Conservation (phyloP, 2,113 vertebrate genomes). For the Syngnathoides biaculeatus region DNA sequence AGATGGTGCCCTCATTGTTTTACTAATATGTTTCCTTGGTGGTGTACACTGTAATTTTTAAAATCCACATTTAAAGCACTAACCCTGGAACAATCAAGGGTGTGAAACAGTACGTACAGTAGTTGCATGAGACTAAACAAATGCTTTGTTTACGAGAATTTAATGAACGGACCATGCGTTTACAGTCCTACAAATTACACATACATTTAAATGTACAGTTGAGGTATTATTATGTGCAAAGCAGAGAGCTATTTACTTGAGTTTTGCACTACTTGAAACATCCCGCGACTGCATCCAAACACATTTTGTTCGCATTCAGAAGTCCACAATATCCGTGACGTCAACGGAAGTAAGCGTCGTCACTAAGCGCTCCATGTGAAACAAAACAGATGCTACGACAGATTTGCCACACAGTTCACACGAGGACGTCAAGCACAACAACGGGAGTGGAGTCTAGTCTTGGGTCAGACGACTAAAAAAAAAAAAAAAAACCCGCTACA, state of each 20-base stretch:
- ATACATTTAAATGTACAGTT: too few species aligned
- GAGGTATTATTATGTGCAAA: not conserved
- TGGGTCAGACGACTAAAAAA: not conserved
- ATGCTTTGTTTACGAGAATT: too few species aligned
- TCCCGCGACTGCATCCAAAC: conserved; percentile 1
- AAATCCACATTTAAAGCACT: too few species aligned
- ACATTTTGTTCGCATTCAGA: conserved; percentile 31
- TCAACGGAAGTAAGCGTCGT: conserved; percentile 47
- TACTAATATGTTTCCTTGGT: too few species aligned
- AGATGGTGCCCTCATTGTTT: too few species aligned
- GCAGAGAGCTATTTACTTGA: not conserved
- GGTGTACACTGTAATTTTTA: too few species aligned
- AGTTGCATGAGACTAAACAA: too few species aligned
- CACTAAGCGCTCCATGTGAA: conserved; percentile 49
- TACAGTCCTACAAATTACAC: too few species aligned
- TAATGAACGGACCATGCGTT: too few species aligned
- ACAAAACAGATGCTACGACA: conserved; percentile 45
- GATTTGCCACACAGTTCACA: conserved; percentile 1
- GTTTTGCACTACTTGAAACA: conserved; percentile 2
- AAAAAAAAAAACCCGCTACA: conserved; percentile 1
- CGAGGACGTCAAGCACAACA: conserved; percentile 18
- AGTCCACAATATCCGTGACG: conserved; percentile 54
- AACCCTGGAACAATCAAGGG: too few species aligned
- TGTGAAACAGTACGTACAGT: too few species aligned
- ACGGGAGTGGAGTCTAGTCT: not conserved